Percentiles rank a stretch among this genome's conserved stretches.
Conservation (phyloP, 2,113 vertebrate genomes). For the Willisornis vidua region DNA sequence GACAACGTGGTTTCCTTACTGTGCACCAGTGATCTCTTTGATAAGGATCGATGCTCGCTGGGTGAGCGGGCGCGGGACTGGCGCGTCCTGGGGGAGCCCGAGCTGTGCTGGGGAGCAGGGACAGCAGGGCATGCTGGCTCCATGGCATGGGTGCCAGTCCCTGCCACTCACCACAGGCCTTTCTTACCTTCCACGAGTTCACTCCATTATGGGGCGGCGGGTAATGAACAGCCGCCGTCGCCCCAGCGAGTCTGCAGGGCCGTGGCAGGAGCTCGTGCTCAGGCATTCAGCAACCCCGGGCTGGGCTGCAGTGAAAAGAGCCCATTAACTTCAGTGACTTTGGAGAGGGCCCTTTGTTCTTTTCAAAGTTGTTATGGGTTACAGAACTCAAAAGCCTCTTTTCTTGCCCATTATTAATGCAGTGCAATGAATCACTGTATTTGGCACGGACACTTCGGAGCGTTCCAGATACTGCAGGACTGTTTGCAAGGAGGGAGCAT, state of each 20-base stretch:
- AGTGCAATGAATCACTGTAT: constrained; percentile 31
- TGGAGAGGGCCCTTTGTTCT: constrained; percentile 59
- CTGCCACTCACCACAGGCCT: constrained; percentile 5
- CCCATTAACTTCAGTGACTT: constrained; percentile 56
- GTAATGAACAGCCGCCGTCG: background rate
- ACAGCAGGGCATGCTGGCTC: background rate
- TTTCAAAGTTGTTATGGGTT: constrained; percentile 50
- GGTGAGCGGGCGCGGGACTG: background rate
- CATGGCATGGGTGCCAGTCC: constrained; percentile 22
- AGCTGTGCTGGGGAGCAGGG: background rate
- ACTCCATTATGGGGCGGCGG: background rate
- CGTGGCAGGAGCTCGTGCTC: background rate
- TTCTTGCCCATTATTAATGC: constrained; percentile 32
- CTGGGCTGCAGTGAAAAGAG: constrained; percentile 21
- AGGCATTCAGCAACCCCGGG: background rate
- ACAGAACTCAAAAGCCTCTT: constrained; percentile 51
- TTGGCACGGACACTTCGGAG: background rate
- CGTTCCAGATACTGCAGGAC: background rate
- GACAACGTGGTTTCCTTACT: background rate
- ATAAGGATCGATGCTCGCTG: background rate
- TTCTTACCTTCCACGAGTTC: background rate
- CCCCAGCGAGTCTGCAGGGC: background rate
- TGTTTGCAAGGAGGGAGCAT: background rate
- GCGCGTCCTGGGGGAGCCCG: background rate
- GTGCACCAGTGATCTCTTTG: background rate